Evolutionary conservation across 2,113 vertebrate genomes (phyloP).

Genomic region (Ammospiza caudacuta): DNA sequence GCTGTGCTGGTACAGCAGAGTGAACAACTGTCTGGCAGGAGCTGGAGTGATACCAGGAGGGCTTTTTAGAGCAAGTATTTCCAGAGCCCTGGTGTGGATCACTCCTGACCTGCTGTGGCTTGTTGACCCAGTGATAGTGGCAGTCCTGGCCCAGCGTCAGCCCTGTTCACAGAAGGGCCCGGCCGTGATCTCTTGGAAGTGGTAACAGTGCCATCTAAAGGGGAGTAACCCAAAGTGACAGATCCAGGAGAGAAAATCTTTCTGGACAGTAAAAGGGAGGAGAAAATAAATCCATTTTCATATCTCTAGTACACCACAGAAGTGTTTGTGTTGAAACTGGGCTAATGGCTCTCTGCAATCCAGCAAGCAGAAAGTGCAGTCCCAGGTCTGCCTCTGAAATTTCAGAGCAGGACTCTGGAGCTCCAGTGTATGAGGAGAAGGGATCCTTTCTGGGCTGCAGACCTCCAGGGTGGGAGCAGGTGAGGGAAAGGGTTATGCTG

Average conservation of each 20-base stretch:
- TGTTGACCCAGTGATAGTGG: background rate
- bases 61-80: background rate
- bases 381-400: background rate
- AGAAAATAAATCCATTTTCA: rapidly evolving
- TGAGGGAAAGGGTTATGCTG: background rate
- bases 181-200: background rate
- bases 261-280: background rate
- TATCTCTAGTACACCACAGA: background rate
- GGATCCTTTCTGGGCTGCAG: background rate
- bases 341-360: background rate
- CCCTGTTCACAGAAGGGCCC: rapidly evolving
- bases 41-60: background rate
- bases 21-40: background rate
- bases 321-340: background rate
- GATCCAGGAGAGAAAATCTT: background rate
- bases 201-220: constrained; percentile 74
- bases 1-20: background rate
- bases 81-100: background rate
- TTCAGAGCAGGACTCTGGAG: background rate
- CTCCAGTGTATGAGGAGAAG: background rate
- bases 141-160: background rate
- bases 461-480: background rate
- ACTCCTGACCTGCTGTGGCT: background rate
- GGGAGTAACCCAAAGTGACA: background rate
- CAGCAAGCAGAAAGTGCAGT: background rate